phyloP scores from a whole-genome alignment of 2,113 vertebrate species.

The Tachuris rubrigastra region DNA sequence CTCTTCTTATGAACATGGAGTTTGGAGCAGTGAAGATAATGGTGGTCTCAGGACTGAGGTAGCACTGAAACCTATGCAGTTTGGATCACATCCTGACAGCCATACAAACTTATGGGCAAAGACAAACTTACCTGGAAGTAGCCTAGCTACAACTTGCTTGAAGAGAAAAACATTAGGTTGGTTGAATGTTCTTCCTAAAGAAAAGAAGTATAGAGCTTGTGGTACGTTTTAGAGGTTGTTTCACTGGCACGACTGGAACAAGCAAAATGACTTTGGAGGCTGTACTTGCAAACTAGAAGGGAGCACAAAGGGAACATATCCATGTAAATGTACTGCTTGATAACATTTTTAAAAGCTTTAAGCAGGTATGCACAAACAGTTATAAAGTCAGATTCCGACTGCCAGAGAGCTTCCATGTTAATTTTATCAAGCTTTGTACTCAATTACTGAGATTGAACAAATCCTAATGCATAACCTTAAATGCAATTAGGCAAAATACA shows the following conservation, averaged over 20 bases:
- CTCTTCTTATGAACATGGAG: background rate
- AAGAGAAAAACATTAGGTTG: background rate
- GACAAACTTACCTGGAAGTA: background rate
- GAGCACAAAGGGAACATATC: background rate
- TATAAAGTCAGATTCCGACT: background rate
- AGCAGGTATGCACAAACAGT: background rate
- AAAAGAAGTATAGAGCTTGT: background rate
- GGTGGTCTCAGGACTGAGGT: background rate
- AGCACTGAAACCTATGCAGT: background rate
- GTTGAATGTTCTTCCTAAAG: background rate
- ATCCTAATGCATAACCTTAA: background rate
- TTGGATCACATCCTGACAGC: background rate
- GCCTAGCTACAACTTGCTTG: background rate
- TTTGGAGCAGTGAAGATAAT: background rate
- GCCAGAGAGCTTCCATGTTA: background rate
- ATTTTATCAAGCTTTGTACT: background rate
- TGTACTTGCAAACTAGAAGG: background rate
- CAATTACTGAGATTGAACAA: background rate
- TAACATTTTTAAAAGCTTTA: background rate
- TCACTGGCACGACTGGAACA: background rate
- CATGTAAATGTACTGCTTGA: background rate
- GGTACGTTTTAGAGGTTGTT: background rate
- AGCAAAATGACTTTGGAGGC: background rate
- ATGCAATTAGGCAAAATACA: background rate
- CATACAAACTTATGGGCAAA: background rate